Conservation (phyloP, 2,113 vertebrate genomes). For the Bettongia penicillata region DNA sequence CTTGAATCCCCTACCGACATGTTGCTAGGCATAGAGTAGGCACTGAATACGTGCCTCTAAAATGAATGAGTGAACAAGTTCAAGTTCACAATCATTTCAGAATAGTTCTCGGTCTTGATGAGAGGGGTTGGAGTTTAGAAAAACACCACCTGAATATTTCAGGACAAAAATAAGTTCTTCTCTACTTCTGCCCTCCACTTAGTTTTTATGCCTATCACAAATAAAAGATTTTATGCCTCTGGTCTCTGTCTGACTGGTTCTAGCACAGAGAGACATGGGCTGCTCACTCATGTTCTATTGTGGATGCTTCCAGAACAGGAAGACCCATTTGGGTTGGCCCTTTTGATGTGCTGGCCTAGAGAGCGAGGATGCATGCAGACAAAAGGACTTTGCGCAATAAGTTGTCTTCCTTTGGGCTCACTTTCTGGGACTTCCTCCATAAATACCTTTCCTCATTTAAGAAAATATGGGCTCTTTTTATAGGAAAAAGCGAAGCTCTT, state of each 20-base stretch:
- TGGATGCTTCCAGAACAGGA: conserved; percentile 4
- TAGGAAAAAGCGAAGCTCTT: conserved; percentile 23
- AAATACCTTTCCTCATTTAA: conserved; percentile 10
- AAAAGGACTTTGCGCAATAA: conserved; percentile 30
- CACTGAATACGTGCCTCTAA: not conserved
- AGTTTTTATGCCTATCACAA: not conserved
- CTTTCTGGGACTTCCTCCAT: not conserved
- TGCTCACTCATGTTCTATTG: not conserved
- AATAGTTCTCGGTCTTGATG: not conserved
- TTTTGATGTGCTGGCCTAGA: not conserved
- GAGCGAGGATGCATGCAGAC: not conserved
- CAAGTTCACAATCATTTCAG: not conserved
- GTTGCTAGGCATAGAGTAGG: not conserved
- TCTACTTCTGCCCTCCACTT: not conserved
- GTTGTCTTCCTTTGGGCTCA: conserved; percentile 23
- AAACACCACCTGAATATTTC: not conserved
- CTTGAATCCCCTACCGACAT: not conserved
- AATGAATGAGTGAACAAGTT: not conserved
- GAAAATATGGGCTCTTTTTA: not conserved
- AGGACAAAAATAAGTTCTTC: not conserved
- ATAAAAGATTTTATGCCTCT: not conserved
- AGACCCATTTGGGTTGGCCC: not conserved
- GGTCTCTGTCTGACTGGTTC: not conserved
- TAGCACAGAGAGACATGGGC: not conserved
- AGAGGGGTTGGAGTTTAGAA: not conserved